Conservation (phyloP, 2,888 invertebrate species). For the Phalera bucephala region DNA sequence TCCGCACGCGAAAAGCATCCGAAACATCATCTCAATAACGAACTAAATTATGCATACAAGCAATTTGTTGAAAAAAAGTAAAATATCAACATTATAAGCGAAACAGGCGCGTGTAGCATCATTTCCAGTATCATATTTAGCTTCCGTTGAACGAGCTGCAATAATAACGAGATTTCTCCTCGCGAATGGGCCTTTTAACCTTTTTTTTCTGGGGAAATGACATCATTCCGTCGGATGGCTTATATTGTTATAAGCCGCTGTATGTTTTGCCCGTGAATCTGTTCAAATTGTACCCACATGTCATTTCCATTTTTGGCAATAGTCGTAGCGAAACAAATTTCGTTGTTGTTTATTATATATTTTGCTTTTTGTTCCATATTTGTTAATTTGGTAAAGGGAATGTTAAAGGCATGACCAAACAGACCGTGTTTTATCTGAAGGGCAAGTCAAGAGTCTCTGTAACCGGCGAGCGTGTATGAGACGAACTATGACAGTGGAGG, state of each 20-base stretch:
- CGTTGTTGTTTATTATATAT: slow-evolving; percentile 10
- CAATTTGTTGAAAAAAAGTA: slow-evolving; percentile 25
- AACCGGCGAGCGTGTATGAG: too few species aligned
- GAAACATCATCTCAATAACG: not conserved
- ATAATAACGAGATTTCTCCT: slow-evolving; percentile 50
- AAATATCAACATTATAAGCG: slow-evolving; percentile 31
- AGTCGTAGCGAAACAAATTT: slow-evolving; percentile 22
- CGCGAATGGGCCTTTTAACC: slow-evolving; percentile 51
- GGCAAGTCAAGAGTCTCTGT: too few species aligned
- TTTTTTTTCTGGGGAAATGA: slow-evolving; percentile 49
- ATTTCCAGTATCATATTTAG: slow-evolving; percentile 44
- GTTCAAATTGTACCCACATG: slow-evolving; percentile 33
- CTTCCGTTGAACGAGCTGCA: slow-evolving; percentile 44
- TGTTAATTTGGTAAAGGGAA: slow-evolving; percentile 1
- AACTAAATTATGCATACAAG: not conserved
- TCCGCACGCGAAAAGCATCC: not conserved
- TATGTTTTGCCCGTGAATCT: slow-evolving; percentile 44
- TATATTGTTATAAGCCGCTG: slow-evolving; percentile 50
- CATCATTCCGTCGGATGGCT: slow-evolving; percentile 49
- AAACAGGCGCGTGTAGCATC: slow-evolving; percentile 31
- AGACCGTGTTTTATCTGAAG: too few species aligned
- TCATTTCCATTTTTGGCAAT: slow-evolving; percentile 33
- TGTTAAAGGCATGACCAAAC: too few species aligned
- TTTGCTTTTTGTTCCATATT: slow-evolving; percentile 14
- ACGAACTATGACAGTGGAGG: too few species aligned